Conservation (phyloP, 1,140 invertebrate species). For the Cardiocondyla obscurior region DNA sequence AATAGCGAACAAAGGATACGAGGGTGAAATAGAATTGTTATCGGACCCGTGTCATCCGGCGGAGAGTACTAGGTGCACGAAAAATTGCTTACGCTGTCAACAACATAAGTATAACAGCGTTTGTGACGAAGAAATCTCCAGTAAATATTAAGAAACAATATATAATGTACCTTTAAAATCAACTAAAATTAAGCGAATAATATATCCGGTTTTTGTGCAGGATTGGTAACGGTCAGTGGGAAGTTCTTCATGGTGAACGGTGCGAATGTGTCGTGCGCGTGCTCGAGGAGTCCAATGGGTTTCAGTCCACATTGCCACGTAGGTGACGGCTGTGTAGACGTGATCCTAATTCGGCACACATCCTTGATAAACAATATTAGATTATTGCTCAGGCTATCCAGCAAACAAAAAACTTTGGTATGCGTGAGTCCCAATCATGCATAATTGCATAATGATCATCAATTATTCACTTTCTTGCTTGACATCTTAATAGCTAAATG, state of each 20-base stretch:
- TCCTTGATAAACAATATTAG: conserved; percentile 90
- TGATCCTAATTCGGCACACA: conserved; percentile 91
- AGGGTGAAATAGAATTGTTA: conserved; percentile 87
- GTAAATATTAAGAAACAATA: conserved; percentile 62
- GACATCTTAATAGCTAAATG: background rate
- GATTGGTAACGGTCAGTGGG: conserved; percentile 87
- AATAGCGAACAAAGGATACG: conserved; percentile 88
- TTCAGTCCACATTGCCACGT: conserved; percentile 92
- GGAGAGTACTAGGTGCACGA: conserved; percentile 80
- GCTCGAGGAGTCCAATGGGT: conserved; percentile 89
- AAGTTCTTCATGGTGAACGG: conserved; percentile 92
- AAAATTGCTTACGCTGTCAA: conserved; percentile 82
- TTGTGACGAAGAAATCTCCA: conserved; percentile 75
- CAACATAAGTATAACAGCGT: conserved; percentile 72
- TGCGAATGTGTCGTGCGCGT: conserved; percentile 92
- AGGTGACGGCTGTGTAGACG: conserved; percentile 92
- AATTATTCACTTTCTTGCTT: background rate
- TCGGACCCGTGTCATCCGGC: conserved; percentile 83
- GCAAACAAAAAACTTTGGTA: conserved; percentile 86
- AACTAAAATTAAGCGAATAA: background rate
- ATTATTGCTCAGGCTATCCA: conserved; percentile 87
- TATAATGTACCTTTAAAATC: background rate
- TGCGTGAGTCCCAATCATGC: conserved; percentile 18
- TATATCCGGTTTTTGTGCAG: conserved; percentile 56
- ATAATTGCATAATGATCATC: background rate